Base-by-base conservation (phyloP, 2,888 invertebrate species). In the Cosmia trapezina region DNA sequence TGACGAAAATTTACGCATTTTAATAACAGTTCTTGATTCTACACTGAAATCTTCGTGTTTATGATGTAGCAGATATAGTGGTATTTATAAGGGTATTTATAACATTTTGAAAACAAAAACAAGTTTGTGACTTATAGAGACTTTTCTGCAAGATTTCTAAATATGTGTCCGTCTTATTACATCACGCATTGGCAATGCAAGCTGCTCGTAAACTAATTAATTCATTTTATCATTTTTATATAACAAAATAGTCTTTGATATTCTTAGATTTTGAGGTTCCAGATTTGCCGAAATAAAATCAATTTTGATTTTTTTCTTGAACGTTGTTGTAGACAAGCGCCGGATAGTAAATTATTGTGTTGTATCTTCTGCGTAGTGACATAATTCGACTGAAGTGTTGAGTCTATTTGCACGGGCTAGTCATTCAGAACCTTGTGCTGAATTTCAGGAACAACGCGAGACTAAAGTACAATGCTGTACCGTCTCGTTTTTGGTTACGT, bases 371-470 rank as follows among this genome's bases (percentile, higher is more conserved):
- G 51, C 56, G 17, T 28, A 41, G 62, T 79, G 80, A 74, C 80
- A 70, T 70, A 79, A 83, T 79, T 47, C 22, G 22, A 37, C 43
- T 74, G 49, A 63, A 67, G 51, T 62, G 28, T 51, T 72, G 56
- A 70, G 74, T 83, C 57, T 79, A 81, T 81, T 81, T 79, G 65
- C 41, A 72, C 70, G 45, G 57, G 51, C 67, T 67, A 60, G 45
- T 76, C 62, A 76, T 80, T 73, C 47, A 67, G 54, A 80, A 84
- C 81, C 82, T 84, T 82, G 82, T 76, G 73, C 84, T 73, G 81
- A 76, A 64, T 82, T 80, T 83, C 74, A 80, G 80, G 68, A 73
- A 84, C 81, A 69, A 76, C 63, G 28, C 49, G 56, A 71, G 76
- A 76, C 66, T 74, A 77, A 84, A 81, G 81, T 81, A 83, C 65